Evolutionary conservation across 2,113 vertebrate species (phyloP), one percentile per base, ranked within the genome.

Genomic region (Paratilapia polleni): DNA sequence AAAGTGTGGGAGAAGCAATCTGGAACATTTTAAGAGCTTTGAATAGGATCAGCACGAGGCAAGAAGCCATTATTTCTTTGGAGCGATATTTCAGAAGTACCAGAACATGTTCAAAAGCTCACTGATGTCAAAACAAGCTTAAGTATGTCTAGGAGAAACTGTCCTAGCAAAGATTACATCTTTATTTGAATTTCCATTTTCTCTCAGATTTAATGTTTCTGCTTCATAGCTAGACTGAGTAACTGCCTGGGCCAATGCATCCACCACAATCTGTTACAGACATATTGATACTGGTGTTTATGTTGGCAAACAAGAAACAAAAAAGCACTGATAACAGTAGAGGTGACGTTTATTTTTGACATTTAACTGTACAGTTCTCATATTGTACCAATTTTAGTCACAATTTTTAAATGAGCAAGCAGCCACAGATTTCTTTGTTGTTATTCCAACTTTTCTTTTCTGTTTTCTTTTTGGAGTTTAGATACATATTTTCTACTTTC

Each of bases 51-150:
- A 73, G 43, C 28, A 47, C 28, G 43, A 73, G 26, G 41, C 10
- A 41, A 43, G 56, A 43, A 20, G 74, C 15, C 74, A 28, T 43
- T 19, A 12, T 36, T 66, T 58, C 38, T 9, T 0, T 36, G 74
- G 70, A 34, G 70, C 0, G 1, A 56, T 57, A 22, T 36, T 57
- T 75, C 28, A 75, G 13, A 75, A 11, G 43, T 49, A 31, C 52
- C 15, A 70, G 26, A 31, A 31, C 15, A 43, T 59, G 34, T 76
- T 76, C 9, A 17, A 22, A 26, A 12, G 11, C 47, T 54, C 12
- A 8, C 34, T 76, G 73, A 58, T 56, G 49, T 34, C 70, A 74
- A 56, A 74, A 17, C 70, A 74, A 74, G 70, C 28, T 74, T 56
- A 31, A 56, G 49, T 56, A 19, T 9, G 5, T 74, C 19, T n/a